Evolutionary conservation across 2,888 invertebrate species (phyloP).

Genomic region (Melanotus villosus): DNA sequence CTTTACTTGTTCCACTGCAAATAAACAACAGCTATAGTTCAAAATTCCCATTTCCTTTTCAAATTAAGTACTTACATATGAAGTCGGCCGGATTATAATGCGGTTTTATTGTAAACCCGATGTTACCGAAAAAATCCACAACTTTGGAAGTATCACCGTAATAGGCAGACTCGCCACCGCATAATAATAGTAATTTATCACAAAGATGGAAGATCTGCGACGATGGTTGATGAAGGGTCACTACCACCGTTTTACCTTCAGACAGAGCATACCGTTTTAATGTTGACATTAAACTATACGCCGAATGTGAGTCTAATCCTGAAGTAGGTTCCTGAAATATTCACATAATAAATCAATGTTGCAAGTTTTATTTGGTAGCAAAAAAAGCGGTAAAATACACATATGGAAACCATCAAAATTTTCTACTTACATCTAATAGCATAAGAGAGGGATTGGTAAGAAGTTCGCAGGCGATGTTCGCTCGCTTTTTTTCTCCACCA

Average conservation of each 20-base stretch:
- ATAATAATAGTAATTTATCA: constrained; percentile 79
- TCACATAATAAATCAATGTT: neutral
- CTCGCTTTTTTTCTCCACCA: constrained; percentile 87
- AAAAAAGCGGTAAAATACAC: too few species aligned
- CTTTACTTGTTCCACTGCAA: constrained; percentile 83
- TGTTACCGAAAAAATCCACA: constrained; percentile 79
- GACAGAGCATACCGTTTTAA: constrained; percentile 82
- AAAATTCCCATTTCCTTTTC: too few species aligned
- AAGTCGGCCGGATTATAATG: constrained; percentile 91
- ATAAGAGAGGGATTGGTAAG: constrained; percentile 85
- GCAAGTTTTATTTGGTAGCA: too few species aligned
- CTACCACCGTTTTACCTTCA: constrained; percentile 84
- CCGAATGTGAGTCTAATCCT: constrained; percentile 86
- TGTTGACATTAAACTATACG: constrained; percentile 80
- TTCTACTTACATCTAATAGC: constrained; percentile 80
- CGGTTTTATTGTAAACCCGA: constrained; percentile 80
- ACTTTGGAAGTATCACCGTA: constrained; percentile 82
- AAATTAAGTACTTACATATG: constrained; percentile 75
- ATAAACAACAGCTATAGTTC: constrained; percentile 1
- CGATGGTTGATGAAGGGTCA: constrained; percentile 87
- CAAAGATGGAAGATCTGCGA: constrained; percentile 89
- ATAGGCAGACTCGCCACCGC: constrained; percentile 82
- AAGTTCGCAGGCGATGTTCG: constrained; percentile 87
- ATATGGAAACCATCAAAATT: neutral
- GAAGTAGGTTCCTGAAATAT: constrained; percentile 83